phyloP scores from a whole-genome alignment of 2,888 invertebrate species.

The Molorchus minor region DNA sequence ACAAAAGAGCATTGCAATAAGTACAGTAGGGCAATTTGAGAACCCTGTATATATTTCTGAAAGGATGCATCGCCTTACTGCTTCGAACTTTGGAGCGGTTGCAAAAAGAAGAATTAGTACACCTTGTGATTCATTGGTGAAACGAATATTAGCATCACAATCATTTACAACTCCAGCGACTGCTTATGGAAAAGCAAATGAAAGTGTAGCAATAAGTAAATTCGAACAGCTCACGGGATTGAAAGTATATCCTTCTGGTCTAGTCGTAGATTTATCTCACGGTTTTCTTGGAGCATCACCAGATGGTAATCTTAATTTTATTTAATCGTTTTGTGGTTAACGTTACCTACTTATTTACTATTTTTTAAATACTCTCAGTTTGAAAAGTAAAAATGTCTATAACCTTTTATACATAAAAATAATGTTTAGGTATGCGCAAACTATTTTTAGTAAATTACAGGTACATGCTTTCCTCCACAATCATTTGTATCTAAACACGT shows the following conservation, averaged over 20 bases:
- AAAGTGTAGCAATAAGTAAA: not conserved
- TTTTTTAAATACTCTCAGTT: no score
- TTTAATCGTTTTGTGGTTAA: no score
- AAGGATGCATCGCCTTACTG: not conserved
- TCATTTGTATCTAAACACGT: no score
- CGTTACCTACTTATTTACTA: no score
- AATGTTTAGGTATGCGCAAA: no score
- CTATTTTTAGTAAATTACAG: no score
- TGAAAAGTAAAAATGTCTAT: no score
- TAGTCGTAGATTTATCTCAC: not conserved
- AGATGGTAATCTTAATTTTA: not conserved
- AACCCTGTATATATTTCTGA: not conserved
- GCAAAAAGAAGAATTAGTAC: no score
- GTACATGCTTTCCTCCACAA: no score
- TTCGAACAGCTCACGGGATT: not conserved
- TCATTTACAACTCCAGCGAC: not conserved
- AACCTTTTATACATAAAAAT: no score
- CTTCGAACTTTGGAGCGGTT: not conserved
- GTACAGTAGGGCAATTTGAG: not conserved
- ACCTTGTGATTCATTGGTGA: not conserved
- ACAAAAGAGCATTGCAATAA: not conserved
- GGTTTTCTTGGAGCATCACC: not conserved
- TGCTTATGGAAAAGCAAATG: conserved; percentile 1
- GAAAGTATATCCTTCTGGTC: not conserved
- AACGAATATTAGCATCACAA: not conserved